phyloP scores from a whole-genome alignment of 2,888 invertebrate genomes.

The Dryocosmus kuriphilus region DNA sequence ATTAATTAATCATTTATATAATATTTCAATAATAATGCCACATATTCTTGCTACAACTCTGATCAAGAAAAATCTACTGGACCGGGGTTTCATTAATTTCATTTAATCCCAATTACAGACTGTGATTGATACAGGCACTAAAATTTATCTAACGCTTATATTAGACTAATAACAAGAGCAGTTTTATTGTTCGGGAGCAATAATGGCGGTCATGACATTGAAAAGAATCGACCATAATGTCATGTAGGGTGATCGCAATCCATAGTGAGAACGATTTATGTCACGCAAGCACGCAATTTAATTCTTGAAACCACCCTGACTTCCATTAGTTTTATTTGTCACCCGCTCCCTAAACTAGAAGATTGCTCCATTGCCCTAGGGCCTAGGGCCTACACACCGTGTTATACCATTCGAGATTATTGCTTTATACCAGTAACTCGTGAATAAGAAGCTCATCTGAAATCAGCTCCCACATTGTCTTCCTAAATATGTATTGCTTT shows the following conservation, averaged over 20 bases:
- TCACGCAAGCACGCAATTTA: conserved; percentile 1
- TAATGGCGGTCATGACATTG: conserved; percentile 13
- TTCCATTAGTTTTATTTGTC: conserved; percentile 16
- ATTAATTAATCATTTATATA: too few relatives aligned
- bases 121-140: not conserved
- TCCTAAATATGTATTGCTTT: too few relatives aligned
- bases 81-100: too few relatives aligned
- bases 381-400: too few relatives aligned
- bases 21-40: too few relatives aligned
- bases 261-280: conserved; percentile 11
- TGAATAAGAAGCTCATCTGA: too few relatives aligned
- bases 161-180: not conserved
- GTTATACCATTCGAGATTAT: conserved; percentile 1
- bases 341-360: not conserved
- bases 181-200: conserved; percentile 2
- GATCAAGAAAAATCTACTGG: too few relatives aligned
- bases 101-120: too few relatives aligned
- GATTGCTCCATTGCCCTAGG: conserved; percentile 32
- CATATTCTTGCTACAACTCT: too few relatives aligned
- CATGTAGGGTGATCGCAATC: conserved; percentile 16
- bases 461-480: too few relatives aligned
- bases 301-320: conserved; percentile 18
- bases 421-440: too few relatives aligned
- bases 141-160: not conserved
- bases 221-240: conserved; percentile 28